phyloP scores from a whole-genome alignment of 2,797 vertebrate species.

The Okamejei kenojei region DNA sequence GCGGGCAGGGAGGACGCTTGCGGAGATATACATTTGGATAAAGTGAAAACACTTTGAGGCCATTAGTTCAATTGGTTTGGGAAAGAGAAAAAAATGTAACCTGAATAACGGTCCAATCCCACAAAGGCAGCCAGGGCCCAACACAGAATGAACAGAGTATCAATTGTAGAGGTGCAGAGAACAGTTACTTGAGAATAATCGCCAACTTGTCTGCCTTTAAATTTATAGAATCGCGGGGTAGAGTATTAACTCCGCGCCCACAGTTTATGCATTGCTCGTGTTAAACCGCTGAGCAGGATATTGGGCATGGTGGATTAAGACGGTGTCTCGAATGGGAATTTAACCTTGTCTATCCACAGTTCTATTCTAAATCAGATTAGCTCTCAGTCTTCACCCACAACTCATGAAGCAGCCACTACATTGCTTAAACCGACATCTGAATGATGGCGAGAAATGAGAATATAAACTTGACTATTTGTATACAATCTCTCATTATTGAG shows the following conservation, averaged over 20 bases:
- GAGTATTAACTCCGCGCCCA: not conserved
- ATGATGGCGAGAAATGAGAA: not conserved
- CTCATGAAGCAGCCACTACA: not conserved
- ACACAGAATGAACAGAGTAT: not conserved
- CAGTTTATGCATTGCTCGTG: not conserved
- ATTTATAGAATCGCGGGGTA: not conserved
- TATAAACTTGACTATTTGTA: not conserved
- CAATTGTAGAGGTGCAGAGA: not conserved
- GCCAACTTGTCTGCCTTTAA: not conserved
- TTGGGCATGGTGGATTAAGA: not conserved
- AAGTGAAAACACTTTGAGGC: not conserved
- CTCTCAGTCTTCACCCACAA: not conserved
- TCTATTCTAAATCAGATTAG: not conserved
- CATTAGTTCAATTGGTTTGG: not conserved
- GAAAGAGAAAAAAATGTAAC: not conserved
- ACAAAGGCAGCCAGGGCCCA: not conserved
- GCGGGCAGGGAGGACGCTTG: not conserved
- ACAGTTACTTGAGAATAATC: not conserved
- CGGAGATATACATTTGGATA: not conserved
- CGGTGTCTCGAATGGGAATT: too few species aligned
- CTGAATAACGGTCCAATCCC: not conserved
- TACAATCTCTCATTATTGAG: not conserved
- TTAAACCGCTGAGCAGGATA: not conserved
- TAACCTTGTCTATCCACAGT: not conserved
- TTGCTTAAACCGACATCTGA: not conserved